Conservation (phyloP, 2,888 invertebrate species). For the Caenorhabditis auriculariae region DNA sequence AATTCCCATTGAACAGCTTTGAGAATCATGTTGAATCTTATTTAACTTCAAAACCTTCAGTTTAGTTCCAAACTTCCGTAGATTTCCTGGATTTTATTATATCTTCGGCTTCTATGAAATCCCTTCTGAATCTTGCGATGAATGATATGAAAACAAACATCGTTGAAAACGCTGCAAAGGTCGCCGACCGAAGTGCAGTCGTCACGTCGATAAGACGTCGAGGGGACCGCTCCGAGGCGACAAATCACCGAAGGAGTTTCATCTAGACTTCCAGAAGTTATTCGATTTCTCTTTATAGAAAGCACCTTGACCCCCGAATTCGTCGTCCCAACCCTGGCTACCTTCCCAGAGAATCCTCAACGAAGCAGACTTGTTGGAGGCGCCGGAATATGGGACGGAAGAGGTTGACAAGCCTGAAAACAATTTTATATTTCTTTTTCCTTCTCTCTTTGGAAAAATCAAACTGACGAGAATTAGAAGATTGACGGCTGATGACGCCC, state of each 20-base stretch:
- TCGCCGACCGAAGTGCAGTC: slow-evolving; percentile 36
- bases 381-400: slow-evolving; percentile 20
- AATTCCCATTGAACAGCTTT: too few relatives aligned
- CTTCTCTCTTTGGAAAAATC: slow-evolving; percentile 2
- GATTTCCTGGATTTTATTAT: too few relatives aligned
- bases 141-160: slow-evolving; percentile 29
- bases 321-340: slow-evolving; percentile 43
- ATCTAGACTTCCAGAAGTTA: background rate
- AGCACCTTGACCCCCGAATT: slow-evolving; percentile 24
- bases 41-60: too few relatives aligned
- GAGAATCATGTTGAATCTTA: too few relatives aligned
- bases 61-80: too few relatives aligned
- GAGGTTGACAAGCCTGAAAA: slow-evolving; percentile 13
- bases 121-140: too few relatives aligned
- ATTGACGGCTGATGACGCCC: slow-evolving; percentile 22
- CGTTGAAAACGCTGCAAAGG: slow-evolving; percentile 45
- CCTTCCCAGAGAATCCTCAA: slow-evolving; percentile 47
- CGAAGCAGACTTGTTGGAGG: slow-evolving; percentile 38
- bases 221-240: slow-evolving; percentile 16
- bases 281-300: background rate
- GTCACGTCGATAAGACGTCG: slow-evolving; percentile 13
- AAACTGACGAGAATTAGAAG: slow-evolving; percentile 12
- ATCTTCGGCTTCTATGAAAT: too few relatives aligned
- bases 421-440: background rate
- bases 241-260: slow-evolving; percentile 12